Conservation (phyloP, 2,888 invertebrate genomes). For the Athalia cordata region DNA sequence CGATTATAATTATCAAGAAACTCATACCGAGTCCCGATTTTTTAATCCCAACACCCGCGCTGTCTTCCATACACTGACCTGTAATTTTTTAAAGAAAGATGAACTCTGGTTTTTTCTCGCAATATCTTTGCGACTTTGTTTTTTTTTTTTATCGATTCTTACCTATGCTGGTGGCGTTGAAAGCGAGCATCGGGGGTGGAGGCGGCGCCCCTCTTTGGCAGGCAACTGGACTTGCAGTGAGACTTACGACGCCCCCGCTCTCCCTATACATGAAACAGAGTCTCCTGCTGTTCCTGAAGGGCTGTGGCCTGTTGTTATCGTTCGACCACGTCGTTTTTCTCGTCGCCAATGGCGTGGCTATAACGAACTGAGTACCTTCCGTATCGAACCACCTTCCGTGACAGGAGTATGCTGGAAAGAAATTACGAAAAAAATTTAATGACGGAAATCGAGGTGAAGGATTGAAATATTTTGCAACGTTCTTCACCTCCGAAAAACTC, state of each 20-base stretch:
- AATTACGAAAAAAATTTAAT: conserved; percentile 56
- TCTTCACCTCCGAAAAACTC: conserved; percentile 58
- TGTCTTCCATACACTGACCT: conserved; percentile 81
- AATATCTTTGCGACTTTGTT: not conserved
- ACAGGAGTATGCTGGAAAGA: conserved; percentile 85
- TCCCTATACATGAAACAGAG: conserved; percentile 88
- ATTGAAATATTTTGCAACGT: not conserved
- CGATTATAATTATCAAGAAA: conserved; percentile 60
- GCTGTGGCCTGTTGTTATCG: conserved; percentile 70
- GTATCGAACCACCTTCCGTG: conserved; percentile 88
- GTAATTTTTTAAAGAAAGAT: conserved; percentile 60
- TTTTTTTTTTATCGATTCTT: conserved; percentile 58
- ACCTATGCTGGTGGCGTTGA: conserved; percentile 84
- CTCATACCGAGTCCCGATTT: conserved; percentile 60
- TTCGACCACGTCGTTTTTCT: conserved; percentile 75
- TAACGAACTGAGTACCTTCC: conserved; percentile 90
- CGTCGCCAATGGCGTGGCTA: conserved; percentile 84
- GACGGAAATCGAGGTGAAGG: not conserved
- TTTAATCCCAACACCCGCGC: conserved; percentile 62
- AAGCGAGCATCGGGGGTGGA: conserved; percentile 76
- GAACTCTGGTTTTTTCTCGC: not conserved
- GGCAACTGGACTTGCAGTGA: conserved; percentile 71
- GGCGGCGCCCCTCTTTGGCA: conserved; percentile 69
- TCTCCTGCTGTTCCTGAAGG: conserved; percentile 75
- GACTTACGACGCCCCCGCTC: conserved; percentile 72